Conservation (phyloP, 2,113 vertebrate genomes). For the Ahaetulla prasina region DNA sequence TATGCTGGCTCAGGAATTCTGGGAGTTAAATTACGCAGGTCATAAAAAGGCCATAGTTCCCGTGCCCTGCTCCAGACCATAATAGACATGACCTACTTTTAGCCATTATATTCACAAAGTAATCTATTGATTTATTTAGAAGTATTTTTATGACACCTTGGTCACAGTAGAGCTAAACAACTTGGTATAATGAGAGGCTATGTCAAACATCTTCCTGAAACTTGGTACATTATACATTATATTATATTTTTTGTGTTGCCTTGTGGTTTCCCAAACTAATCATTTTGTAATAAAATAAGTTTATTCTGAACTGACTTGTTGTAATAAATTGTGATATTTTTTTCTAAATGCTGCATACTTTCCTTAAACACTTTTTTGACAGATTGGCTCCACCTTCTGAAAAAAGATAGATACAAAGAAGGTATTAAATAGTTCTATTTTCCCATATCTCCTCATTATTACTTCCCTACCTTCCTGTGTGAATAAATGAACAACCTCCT, state of each 20-base stretch:
- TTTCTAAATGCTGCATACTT: neutral
- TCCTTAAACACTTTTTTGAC: neutral
- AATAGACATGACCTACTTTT: neutral
- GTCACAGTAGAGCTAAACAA: neutral
- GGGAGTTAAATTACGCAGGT: no score
- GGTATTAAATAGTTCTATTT: neutral
- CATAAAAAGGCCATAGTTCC: neutral
- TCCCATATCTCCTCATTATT: neutral
- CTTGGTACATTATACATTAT: neutral
- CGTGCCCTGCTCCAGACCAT: neutral
- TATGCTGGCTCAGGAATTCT: neutral
- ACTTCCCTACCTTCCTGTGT: neutral
- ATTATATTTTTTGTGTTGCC: neutral
- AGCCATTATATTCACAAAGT: neutral
- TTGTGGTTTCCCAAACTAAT: neutral
- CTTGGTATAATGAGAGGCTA: neutral
- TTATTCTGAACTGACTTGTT: neutral
- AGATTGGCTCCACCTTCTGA: neutral
- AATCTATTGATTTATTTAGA: neutral
- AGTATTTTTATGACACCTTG: neutral
- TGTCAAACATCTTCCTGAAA: neutral
- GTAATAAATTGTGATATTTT: neutral
- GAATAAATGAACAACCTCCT: neutral
- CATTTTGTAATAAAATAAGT: neutral
- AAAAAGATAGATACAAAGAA: neutral